A percentile compares a stretch with the other conserved stretches of the same genome.
These are phyloP conservation scores for Crax fasciolata DNA, from an alignment of 2,797 vertebrate genomes.

Conservation along the genomic window DNA sequence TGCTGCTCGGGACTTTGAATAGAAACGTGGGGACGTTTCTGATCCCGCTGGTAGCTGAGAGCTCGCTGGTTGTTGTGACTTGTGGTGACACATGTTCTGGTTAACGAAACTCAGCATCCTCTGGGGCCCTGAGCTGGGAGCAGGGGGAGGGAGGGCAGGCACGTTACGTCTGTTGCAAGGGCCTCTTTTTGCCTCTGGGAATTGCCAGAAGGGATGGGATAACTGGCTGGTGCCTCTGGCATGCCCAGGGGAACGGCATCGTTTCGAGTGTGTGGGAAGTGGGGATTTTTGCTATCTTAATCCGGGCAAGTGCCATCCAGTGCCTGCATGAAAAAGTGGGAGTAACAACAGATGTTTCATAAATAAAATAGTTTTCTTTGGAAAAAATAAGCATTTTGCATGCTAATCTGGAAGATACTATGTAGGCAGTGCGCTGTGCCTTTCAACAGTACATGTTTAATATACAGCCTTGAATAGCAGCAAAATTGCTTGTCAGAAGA, in stretches of 20 bases:
- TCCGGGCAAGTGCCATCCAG: not conserved
- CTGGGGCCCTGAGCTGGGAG: not conserved
- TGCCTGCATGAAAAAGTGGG: not conserved
- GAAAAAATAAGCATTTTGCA: not conserved
- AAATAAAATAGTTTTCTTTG: not conserved
- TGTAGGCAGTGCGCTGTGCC: not conserved
- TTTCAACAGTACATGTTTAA: not conserved
- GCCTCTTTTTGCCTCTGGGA: not conserved
- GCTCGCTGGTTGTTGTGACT: not conserved
- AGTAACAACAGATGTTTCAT: not conserved
- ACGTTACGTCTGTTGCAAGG: not conserved
- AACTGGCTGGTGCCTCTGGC: not conserved
- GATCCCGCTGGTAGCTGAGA: accelerated
- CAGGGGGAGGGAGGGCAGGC: accelerated
- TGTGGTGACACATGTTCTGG: not conserved
- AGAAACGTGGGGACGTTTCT: not conserved
- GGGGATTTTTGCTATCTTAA: not conserved
- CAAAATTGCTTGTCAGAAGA: not conserved
- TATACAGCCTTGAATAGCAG: not conserved
- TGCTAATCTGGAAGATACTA: not conserved
- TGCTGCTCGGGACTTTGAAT: constrained; percentile 13
- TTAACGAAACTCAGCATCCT: not conserved
- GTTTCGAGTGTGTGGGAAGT: not conserved
- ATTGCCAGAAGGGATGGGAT: not conserved
- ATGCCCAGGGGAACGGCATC: not conserved